A percentile compares a stretch with the other conserved stretches of the same genome.
Conservation (phyloP, 2,797 vertebrate genomes). For the Malacoraja senta region DNA sequence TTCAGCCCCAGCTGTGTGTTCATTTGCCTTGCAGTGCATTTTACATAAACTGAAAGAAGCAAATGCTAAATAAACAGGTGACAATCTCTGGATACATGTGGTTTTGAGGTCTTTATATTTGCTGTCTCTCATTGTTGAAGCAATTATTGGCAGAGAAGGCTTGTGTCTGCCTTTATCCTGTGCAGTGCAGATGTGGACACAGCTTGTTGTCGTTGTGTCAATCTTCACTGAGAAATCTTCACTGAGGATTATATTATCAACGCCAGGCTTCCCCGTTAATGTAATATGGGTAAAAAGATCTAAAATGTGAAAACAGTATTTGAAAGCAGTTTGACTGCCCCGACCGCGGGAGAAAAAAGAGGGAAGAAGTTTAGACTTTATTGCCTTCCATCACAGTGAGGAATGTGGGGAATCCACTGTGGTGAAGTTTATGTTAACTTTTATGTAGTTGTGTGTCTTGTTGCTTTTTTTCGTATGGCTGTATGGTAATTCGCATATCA, state of each 20-base stretch:
- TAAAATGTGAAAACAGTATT: not conserved
- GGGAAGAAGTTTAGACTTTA: no score
- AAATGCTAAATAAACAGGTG: constrained; percentile 29
- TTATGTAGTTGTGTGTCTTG: no score
- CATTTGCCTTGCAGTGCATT: not conserved
- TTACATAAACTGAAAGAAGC: constrained; percentile 25
- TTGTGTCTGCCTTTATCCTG: not conserved
- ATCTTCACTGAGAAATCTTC: not conserved
- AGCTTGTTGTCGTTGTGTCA: not conserved
- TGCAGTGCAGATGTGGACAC: not conserved
- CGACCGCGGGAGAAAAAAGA: no score
- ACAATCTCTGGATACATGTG: not conserved
- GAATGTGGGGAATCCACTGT: no score
- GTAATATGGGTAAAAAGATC: not conserved
- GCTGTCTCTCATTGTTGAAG: not conserved
- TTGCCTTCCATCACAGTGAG: no score
- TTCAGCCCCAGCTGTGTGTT: constrained; percentile 11
- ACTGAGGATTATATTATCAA: not conserved
- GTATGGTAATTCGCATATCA: no score
- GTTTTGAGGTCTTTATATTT: not conserved
- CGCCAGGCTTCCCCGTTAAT: not conserved
- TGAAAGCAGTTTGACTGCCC: not conserved
- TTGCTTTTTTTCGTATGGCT: no score
- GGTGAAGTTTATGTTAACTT: no score
- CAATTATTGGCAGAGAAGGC: not conserved